phyloP scores from a whole-genome alignment of 2,797 vertebrate genomes.

The Acipenser oxyrinchus region DNA sequence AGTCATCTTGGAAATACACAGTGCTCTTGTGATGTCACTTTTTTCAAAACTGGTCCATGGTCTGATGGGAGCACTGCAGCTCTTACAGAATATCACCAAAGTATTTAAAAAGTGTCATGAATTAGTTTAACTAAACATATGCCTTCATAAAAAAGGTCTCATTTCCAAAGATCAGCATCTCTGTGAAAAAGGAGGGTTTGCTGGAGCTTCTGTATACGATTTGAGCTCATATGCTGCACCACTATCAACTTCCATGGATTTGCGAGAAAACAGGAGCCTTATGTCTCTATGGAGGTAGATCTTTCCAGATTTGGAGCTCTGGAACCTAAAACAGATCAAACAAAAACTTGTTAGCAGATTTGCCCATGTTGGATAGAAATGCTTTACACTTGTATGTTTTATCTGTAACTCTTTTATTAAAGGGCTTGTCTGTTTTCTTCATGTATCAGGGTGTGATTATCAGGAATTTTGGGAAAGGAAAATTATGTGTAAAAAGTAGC shows the following conservation, averaged over 20 bases:
- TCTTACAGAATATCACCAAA: conserved; percentile 31
- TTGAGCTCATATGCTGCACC: conserved; percentile 98
- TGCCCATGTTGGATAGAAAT: too few relatives aligned
- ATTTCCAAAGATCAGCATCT: conserved; percentile 69
- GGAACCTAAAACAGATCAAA: conserved; percentile 73
- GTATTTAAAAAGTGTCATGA: conserved; percentile 13
- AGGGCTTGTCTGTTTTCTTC: too few relatives aligned
- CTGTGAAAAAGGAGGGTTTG: conserved; percentile 87
- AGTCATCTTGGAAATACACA: conserved; percentile 82
- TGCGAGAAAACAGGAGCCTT: conserved; percentile 93
- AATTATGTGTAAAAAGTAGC: too few relatives aligned
- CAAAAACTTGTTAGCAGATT: too few relatives aligned
- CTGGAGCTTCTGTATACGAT: conserved; percentile 92
- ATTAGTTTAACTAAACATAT: too few relatives aligned
- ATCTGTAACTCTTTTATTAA: too few relatives aligned
- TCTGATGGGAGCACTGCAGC: conserved; percentile 34
- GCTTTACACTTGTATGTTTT: too few relatives aligned
- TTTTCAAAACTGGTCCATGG: conserved; percentile 67
- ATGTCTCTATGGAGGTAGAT: conserved; percentile 99
- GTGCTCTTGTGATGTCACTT: conserved; percentile 69
- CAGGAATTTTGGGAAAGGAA: too few relatives aligned
- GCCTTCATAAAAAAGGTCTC: conserved; percentile 2
- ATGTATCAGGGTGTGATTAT: too few relatives aligned
- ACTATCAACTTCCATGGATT: conserved; percentile 99
- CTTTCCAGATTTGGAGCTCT: conserved; percentile 99